These are phyloP conservation scores for Pterobdella sp. DNA, from an alignment of 2,888 invertebrate genomes.

Conservation along the genomic window DNA sequence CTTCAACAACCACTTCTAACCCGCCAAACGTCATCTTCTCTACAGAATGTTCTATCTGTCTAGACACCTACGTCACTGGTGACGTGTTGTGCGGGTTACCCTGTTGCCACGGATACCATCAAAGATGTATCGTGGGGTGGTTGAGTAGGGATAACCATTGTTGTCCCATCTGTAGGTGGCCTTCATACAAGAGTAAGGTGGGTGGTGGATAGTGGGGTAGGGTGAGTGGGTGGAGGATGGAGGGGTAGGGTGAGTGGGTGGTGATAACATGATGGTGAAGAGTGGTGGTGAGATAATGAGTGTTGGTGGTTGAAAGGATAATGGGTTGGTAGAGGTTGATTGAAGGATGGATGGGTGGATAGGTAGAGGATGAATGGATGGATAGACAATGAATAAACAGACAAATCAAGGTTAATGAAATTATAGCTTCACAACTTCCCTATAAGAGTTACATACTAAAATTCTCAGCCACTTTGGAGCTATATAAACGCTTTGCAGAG, in stretches of 20 bases:
- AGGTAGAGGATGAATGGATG: no score
- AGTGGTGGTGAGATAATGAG: neutral
- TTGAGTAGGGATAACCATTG: constrained; percentile 54
- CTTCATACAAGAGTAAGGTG: constrained; percentile 51
- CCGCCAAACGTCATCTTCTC: constrained; percentile 48
- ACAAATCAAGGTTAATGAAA: no score
- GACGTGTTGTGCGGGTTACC: constrained; percentile 54
- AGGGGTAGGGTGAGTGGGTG: neutral
- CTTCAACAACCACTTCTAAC: constrained; percentile 8
- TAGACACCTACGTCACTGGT: constrained; percentile 51
- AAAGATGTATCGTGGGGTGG: constrained; percentile 55
- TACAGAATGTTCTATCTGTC: constrained; percentile 55
- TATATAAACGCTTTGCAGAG: no score
- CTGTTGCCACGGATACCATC: constrained; percentile 56
- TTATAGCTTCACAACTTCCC: no score
- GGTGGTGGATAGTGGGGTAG: neutral
- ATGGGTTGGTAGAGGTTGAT: neutral
- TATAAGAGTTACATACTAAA: no score
- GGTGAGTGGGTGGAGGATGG: neutral
- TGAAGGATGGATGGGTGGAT: neutral
- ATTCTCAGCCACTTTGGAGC: no score
- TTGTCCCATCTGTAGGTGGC: constrained; percentile 57
- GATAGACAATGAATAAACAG: no score
- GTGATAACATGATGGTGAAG: neutral
- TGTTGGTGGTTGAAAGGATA: neutral